These are phyloP conservation scores for Dyspetes luteomarginatus DNA, from an alignment of 2,888 invertebrate species.

Conservation along the genomic window DNA sequence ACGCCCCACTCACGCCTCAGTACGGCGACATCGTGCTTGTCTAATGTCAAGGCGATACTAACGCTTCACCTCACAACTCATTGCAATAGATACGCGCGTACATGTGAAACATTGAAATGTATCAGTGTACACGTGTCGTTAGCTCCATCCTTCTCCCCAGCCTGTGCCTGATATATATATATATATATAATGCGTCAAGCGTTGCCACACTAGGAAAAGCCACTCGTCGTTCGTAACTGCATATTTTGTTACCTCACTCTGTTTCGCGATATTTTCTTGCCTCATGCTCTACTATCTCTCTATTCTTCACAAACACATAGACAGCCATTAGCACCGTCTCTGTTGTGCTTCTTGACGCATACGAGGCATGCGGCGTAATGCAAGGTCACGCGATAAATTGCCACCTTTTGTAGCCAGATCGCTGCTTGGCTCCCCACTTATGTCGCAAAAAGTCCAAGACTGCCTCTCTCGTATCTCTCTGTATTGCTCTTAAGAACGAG, in stretches of 20 bases:
- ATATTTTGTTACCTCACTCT: slow-evolving; percentile 20
- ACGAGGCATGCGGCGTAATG: slow-evolving; percentile 63
- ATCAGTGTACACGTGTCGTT: slow-evolving; percentile 69
- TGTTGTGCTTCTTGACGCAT: slow-evolving; percentile 3
- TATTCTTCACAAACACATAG: not conserved
- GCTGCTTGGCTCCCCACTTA: slow-evolving; percentile 42
- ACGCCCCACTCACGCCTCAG: slow-evolving; percentile 15
- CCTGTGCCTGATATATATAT: slow-evolving; percentile 3
- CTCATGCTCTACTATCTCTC: not conserved
- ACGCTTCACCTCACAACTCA: slow-evolving; percentile 43
- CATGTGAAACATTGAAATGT: slow-evolving; percentile 49
- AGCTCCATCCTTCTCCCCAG: slow-evolving; percentile 54
- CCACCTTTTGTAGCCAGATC: slow-evolving; percentile 72
- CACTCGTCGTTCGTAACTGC: not conserved
- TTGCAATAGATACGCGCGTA: slow-evolving; percentile 10
- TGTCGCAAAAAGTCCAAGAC: not conserved
- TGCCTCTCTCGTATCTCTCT: too few relatives aligned
- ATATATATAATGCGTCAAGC: not conserved
- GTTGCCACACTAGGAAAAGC: not conserved
- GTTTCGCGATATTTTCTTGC: not conserved
- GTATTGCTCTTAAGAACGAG: not conserved
- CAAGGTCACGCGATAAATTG: slow-evolving; percentile 70
- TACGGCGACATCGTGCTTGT: slow-evolving; percentile 72
- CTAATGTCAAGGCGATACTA: slow-evolving; percentile 76
- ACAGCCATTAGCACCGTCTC: slow-evolving; percentile 11